These are phyloP conservation scores for Papilio elwesi DNA, from an alignment of 2,888 invertebrate genomes.

Conservation along the genomic window DNA sequence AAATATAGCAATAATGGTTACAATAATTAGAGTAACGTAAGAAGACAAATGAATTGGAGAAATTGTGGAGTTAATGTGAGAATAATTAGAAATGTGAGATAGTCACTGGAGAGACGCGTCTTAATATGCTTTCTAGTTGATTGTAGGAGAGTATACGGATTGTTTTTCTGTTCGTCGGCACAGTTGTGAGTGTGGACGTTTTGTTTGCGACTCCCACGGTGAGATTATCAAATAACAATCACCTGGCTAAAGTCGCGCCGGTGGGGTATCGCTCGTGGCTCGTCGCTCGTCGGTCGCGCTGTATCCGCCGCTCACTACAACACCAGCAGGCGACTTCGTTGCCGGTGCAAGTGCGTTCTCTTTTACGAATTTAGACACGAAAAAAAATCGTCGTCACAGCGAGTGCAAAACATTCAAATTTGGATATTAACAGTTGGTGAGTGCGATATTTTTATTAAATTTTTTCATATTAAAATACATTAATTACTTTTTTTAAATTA, in stretches of 20 bases:
- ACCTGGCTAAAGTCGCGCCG: conserved; percentile 35
- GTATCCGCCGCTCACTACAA: conserved; percentile 33
- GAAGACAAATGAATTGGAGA: conserved; percentile 15
- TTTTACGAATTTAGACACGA: neutral
- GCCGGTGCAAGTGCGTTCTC: conserved; percentile 32
- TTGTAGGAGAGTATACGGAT: conserved; percentile 38
- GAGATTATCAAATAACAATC: conserved; percentile 47
- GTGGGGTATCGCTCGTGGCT: conserved; percentile 41
- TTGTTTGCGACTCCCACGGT: conserved; percentile 53
- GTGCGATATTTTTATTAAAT: neutral
- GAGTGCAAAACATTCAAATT: neutral
- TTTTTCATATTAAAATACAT: too few species aligned
- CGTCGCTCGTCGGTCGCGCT: conserved; percentile 42
- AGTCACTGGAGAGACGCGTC: conserved; percentile 41
- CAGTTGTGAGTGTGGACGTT: conserved; percentile 39
- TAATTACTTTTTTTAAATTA: too few species aligned
- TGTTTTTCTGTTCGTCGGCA: conserved; percentile 45
- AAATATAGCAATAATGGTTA: neutral
- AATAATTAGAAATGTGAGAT: conserved; percentile 40
- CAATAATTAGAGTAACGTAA: conserved; percentile 14
- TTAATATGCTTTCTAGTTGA: conserved; percentile 37
- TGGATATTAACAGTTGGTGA: conserved; percentile 7
- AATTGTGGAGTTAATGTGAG: conserved; percentile 25
- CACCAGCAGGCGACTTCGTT: conserved; percentile 29
- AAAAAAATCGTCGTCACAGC: neutral